These are phyloP conservation scores for Delphinus delphis DNA, from an alignment of 2,113 vertebrate species.

Conservation along the genomic window DNA sequence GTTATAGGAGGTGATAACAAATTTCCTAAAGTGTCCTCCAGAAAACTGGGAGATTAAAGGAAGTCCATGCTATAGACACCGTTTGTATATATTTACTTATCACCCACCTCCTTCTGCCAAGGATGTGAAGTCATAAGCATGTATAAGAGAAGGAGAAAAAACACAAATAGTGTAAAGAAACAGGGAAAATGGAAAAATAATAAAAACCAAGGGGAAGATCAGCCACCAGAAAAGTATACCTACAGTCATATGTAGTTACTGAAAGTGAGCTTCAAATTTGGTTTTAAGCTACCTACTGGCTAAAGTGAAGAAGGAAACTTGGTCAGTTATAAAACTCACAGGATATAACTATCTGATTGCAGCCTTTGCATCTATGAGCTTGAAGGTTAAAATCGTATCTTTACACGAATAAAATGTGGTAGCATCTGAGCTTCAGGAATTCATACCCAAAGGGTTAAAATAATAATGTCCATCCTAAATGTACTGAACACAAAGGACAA, in stretches of 20 bases:
- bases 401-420: not conserved
- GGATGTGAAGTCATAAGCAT: not conserved
- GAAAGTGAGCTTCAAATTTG: not conserved
- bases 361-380: not conserved
- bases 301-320: constrained; percentile 14
- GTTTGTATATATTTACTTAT: not conserved
- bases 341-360: not conserved
- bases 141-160: not conserved
- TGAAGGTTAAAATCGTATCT: constrained; percentile 1
- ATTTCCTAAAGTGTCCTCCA: not conserved
- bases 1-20: not conserved
- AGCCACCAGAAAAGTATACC: not conserved
- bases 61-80: not conserved
- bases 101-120: not conserved
- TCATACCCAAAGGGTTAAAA: not conserved
- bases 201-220: not conserved
- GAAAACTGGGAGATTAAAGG: not conserved
- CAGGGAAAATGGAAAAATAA: not conserved
- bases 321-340: not conserved
- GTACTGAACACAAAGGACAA: not conserved
- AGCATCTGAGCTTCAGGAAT: not conserved
- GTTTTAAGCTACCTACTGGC: constrained; percentile 1
- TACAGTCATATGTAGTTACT: not conserved
- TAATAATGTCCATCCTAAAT: not conserved
- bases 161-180: constrained; percentile 1